A percentile compares a stretch with the other conserved stretches of the same genome.
Evolutionary conservation across 2,113 vertebrate genomes (phyloP).

Genomic region (Prunella himalayana): DNA sequence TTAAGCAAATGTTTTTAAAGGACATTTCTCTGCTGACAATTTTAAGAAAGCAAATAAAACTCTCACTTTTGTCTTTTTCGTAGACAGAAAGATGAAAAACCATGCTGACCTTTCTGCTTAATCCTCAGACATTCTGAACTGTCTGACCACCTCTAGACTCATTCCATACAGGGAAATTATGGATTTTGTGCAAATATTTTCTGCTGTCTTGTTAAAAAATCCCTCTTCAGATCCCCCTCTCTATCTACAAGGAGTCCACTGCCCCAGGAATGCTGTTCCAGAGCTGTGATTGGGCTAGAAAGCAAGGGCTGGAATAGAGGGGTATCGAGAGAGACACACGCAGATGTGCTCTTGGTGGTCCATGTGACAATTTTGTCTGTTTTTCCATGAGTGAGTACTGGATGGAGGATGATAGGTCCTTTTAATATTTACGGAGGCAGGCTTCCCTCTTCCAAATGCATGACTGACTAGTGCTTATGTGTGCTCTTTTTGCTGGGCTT

Average conservation of each 20-base stretch:
- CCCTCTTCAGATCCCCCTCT: background rate
- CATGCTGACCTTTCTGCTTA: background rate
- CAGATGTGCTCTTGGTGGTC: background rate
- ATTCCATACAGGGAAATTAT: background rate
- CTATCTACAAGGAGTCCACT: background rate
- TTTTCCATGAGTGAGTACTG: background rate
- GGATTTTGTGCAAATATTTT: background rate
- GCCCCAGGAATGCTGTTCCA: background rate
- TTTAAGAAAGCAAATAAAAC: background rate
- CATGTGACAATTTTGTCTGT: background rate
- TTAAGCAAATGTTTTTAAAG: background rate
- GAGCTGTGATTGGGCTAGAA: background rate
- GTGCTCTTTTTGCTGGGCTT: background rate
- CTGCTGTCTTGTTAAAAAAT: background rate
- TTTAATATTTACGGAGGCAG: background rate
- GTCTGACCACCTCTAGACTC: background rate
- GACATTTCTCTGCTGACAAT: background rate
- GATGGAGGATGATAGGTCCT: background rate
- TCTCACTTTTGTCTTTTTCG: background rate
- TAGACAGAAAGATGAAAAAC: background rate
- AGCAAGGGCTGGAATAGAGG: background rate
- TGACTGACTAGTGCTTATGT: background rate
- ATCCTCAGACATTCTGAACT: background rate
- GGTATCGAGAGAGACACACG: rapidly evolving
- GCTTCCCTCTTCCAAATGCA: background rate